Evolutionary conservation across 2,113 vertebrate species (phyloP).

Genomic region (Bungarus multicinctus): DNA sequence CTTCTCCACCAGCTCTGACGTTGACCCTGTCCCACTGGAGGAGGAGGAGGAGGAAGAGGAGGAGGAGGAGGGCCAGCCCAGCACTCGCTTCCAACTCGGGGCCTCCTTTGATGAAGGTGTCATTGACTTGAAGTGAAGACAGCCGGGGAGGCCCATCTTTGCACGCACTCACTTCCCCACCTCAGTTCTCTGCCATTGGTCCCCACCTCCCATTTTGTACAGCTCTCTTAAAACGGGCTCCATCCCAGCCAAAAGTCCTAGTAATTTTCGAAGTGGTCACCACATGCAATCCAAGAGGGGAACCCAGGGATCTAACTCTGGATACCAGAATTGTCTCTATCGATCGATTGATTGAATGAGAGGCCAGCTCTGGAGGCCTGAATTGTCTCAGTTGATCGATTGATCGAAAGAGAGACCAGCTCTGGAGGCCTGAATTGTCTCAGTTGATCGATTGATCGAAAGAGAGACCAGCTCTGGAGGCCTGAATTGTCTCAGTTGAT

Average conservation of each 20-base stretch:
- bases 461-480: too few species aligned
- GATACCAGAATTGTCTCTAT: conserved; percentile 39
- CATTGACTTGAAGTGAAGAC: conserved; percentile 92
- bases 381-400: conserved; percentile 17
- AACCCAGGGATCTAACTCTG: conserved; percentile 29
- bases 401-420: too few species aligned
- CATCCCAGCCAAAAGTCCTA: conserved; percentile 52
- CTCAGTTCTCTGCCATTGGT: conserved; percentile 31
- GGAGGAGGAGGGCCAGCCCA: conserved; percentile 74
- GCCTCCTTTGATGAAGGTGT: conserved; percentile 88
- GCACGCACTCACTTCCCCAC: conserved; percentile 33
- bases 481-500: too few species aligned
- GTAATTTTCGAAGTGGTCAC: conserved; percentile 31
- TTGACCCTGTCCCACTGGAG: conserved; percentile 66
- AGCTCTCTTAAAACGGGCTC: conserved; percentile 48
- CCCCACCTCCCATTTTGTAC: conserved; percentile 54
- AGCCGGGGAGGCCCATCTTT: conserved; percentile 53
- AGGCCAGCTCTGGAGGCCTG: background rate
- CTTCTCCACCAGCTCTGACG: conserved; percentile 75
- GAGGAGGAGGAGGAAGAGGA: conserved; percentile 81
- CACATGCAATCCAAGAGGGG: background rate
- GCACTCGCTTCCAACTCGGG: conserved; percentile 73
- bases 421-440: too few species aligned
- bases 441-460: too few species aligned
- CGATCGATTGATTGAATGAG: too few species aligned